A percentile compares a stretch with the other conserved stretches of the same genome.
Evolutionary conservation across 64 coral and sea anemone species (phyloP).

Genomic region (Exaiptasia diaphana): DNA sequence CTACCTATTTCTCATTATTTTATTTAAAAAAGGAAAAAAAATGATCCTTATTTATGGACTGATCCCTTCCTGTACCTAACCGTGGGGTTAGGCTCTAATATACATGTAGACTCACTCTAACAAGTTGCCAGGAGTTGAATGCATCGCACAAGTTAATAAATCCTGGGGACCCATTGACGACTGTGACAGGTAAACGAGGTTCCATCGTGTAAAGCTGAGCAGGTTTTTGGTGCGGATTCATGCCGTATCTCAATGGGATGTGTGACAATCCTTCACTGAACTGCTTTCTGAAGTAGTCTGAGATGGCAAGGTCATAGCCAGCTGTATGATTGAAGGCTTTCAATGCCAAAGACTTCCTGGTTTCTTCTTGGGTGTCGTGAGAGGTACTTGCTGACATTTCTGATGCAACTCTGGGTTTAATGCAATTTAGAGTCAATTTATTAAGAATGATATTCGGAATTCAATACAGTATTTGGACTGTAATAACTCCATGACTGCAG

Average conservation of each 20-base stretch:
- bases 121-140: conserved; percentile 96
- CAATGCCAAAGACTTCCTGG: conserved; percentile 79
- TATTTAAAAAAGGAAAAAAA: too few relatives aligned
- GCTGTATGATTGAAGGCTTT: conserved; percentile 97
- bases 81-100: too few relatives aligned
- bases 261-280: conserved; percentile 84
- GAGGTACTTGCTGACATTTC: conserved; percentile 61
- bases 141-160: conserved; percentile 99
- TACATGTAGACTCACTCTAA: conserved; percentile 43
- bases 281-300: conserved; percentile 94
- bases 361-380: conserved; percentile 62
- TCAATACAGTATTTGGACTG: too few relatives aligned
- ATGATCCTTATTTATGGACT: too few relatives aligned
- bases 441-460: background rate
- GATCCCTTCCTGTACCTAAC: too few relatives aligned
- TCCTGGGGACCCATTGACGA: conserved; percentile 89
- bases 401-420: conserved; percentile 58
- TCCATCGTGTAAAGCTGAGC: conserved; percentile 81
- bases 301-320: conserved; percentile 86
- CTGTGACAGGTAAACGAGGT: conserved; percentile 78
- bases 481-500: too few relatives aligned
- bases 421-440: background rate
- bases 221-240: conserved; percentile 98
- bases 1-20: too few relatives aligned
- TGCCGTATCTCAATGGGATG: conserved; percentile 84